Percentiles rank a stretch among this genome's conserved stretches.
Conservation (phyloP, 2,797 vertebrate genomes). For the Neostethus bicornis region DNA sequence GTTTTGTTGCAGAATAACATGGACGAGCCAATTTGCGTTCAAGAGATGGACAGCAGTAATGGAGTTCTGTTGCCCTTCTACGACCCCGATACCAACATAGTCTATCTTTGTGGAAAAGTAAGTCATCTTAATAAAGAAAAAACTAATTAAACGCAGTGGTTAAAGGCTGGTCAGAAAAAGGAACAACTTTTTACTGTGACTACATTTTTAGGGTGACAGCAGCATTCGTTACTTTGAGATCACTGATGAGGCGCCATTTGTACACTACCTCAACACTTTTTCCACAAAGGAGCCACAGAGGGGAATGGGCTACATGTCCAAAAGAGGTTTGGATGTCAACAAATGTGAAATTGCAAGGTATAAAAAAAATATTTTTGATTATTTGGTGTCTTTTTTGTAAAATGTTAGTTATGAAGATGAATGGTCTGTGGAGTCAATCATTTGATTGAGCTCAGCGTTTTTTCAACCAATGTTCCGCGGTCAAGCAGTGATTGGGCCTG, state of each 20-base stretch:
- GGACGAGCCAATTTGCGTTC: constrained; percentile 94
- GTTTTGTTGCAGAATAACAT: constrained; percentile 87
- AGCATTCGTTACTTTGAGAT: constrained; percentile 99
- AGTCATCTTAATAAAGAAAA: neutral
- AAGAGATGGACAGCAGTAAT: constrained; percentile 98
- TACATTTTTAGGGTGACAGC: constrained; percentile 89
- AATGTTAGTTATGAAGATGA: neutral
- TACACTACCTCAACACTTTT: constrained; percentile 99
- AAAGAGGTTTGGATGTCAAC: constrained; percentile 96
- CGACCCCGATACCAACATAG: constrained; percentile 92
- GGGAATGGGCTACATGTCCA: constrained; percentile 99
- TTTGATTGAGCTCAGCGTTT: too few relatives aligned
- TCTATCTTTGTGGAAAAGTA: constrained; percentile 98
- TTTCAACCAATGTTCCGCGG: too few relatives aligned
- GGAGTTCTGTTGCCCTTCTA: constrained; percentile 96
- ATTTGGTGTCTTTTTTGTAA: neutral
- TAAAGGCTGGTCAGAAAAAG: neutral
- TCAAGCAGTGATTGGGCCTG: too few relatives aligned
- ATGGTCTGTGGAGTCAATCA: too few relatives aligned
- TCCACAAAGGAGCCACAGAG: constrained; percentile 98
- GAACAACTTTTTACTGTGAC: neutral
- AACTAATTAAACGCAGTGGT: neutral
- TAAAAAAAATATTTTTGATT: neutral
- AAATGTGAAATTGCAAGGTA: constrained; percentile 99
- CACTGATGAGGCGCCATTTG: constrained; percentile 94